Evolutionary conservation across 2,888 invertebrate species (phyloP), one percentile per base, ranked within the genome.

Genomic region (Crepidodera aurea): DNA sequence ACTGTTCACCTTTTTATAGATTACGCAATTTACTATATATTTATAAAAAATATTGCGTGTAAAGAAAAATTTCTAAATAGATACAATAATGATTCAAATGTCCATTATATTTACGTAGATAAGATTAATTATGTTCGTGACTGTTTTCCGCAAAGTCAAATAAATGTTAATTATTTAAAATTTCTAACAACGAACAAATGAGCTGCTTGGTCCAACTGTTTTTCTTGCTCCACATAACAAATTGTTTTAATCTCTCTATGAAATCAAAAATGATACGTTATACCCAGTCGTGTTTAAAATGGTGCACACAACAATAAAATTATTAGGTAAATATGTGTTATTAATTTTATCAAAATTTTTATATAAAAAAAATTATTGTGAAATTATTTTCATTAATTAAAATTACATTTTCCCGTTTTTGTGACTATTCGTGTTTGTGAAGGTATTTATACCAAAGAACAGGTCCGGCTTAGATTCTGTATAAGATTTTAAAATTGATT

Each of bases 401-500:
- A 73, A 71, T 59, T 68, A 70, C 69, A 73, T 73, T 71, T 71
- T 70, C 69, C 42, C 62, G 34, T 64, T 69, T 66, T 65, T 62
- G 27, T 22, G 19, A 37, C 51, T 29, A 22, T 48, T 62, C 53
- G 32, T 53, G 62, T 46, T 54, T 54, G 29, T 54, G 15, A 42
- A 19, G 42, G 42, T 42, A 42, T 19, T 42, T 19, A 10, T 8
- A n/a, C n/a, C n/a, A 18, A n/a, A 13, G 18, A 6, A 44, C 44
- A 44, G 44, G 22, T 19, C 12, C 12, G 42, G 22, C 1, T n/a
- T 22, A 15, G 40, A 2, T 2, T 15, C 40, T 51, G 53, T 53
- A 58, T 6, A 22, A 22, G 6, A 22, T 22, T 22, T 22, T 22
- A 22, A 6, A 22, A 22, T 22, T 6, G 6, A 22, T 22, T 4